phyloP scores from a whole-genome alignment of 1,140 invertebrate genomes.

The Brachystomella parvula region DNA sequence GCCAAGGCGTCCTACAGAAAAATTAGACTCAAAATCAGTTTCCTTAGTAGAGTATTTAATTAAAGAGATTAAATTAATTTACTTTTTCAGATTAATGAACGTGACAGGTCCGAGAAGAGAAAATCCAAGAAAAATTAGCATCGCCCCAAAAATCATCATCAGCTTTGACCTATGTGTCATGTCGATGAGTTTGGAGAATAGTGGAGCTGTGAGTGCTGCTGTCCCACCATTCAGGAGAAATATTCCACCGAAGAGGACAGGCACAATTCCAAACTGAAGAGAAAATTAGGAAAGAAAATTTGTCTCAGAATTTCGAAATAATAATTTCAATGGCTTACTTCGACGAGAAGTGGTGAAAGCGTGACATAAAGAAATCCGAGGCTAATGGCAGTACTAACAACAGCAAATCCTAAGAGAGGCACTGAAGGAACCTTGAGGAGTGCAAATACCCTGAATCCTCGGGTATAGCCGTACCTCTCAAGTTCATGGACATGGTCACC shows the following conservation, averaged over 20 bases:
- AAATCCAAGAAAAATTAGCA: constrained; percentile 59
- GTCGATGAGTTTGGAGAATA: constrained; percentile 72
- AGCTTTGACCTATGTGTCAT: constrained; percentile 47
- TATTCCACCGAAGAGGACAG: constrained; percentile 70
- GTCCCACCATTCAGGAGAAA: constrained; percentile 78
- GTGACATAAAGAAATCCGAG: constrained; percentile 74
- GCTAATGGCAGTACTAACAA: constrained; percentile 65
- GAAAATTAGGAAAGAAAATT: constrained; percentile 17
- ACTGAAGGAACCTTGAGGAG: constrained; percentile 61
- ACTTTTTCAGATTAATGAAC: constrained; percentile 51
- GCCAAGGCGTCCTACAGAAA: not conserved
- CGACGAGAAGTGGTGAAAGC: constrained; percentile 67
- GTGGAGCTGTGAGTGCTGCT: constrained; percentile 69
- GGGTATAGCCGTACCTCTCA: not conserved
- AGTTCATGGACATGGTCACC: constrained; percentile 68
- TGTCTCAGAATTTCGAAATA: constrained; percentile 11
- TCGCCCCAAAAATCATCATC: constrained; percentile 56
- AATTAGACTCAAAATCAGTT: not conserved
- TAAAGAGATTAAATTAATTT: constrained; percentile 1
- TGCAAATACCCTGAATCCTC: constrained; percentile 52
- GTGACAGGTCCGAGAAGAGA: constrained; percentile 64
- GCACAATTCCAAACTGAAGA: constrained; percentile 54
- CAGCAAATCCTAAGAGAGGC: constrained; percentile 56
- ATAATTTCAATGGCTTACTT: constrained; percentile 43
- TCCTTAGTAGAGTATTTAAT: not conserved